A percentile compares a stretch with the other conserved stretches of the same genome.
Evolutionary conservation across 2,113 vertebrate genomes (phyloP).

Genomic region (Scomber japonicus): DNA sequence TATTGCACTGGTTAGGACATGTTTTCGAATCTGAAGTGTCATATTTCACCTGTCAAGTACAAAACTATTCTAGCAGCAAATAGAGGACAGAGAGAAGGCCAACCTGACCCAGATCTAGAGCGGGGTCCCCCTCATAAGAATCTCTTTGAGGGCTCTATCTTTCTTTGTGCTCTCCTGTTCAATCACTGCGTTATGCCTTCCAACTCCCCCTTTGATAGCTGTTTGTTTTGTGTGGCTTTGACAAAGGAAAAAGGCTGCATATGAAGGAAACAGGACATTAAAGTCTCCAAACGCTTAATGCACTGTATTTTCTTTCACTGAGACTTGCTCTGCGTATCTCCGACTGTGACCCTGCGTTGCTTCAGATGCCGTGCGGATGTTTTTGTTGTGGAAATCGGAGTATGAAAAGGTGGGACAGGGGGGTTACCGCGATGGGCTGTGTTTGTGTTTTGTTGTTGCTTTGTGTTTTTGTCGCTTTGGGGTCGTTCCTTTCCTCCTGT

Average conservation of each 20-base stretch:
- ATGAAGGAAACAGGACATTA: constrained; percentile 47
- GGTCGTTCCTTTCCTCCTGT: constrained; percentile 44
- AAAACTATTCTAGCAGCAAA: background rate
- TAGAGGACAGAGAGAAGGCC: constrained; percentile 9
- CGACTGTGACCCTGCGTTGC: constrained; percentile 47
- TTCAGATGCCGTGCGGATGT: constrained; percentile 37
- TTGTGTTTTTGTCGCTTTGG: constrained; percentile 57
- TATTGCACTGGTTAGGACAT: background rate
- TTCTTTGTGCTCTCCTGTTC: constrained; percentile 14
- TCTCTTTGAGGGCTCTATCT: constrained; percentile 43
- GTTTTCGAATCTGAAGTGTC: background rate
- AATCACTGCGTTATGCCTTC: constrained; percentile 36
- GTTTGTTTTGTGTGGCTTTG: constrained; percentile 61
- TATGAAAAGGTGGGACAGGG: constrained; percentile 55
- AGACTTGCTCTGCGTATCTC: constrained; percentile 27
- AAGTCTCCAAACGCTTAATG: constrained; percentile 42
- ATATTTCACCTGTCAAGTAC: background rate
- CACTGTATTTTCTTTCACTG: constrained; percentile 30
- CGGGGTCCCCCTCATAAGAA: background rate
- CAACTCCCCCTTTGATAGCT: constrained; percentile 66
- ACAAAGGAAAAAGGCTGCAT: constrained; percentile 11
- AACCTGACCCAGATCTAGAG: constrained; percentile 36
- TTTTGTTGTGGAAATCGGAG: constrained; percentile 74
- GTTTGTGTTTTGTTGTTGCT: constrained; percentile 71
- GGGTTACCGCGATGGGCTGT: constrained; percentile 44